Evolutionary conservation across 2,113 vertebrate genomes (phyloP).

Genomic region (Hiodon alosoides): DNA sequence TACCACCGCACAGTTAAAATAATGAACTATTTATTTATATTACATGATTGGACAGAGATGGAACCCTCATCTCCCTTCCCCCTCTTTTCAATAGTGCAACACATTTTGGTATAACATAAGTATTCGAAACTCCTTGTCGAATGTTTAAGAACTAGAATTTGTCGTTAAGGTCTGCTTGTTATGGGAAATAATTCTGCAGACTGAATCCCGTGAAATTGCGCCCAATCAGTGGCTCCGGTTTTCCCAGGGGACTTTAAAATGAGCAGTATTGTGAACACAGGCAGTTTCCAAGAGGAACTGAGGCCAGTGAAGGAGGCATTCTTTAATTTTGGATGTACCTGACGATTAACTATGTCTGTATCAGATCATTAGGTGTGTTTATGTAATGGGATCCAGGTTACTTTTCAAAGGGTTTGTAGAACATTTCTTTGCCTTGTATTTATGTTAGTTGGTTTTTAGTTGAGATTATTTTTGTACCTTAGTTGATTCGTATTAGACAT

Average conservation of each 20-base stretch:
- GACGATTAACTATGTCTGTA: conserved; percentile 13
- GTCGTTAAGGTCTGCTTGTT: too few relatives aligned
- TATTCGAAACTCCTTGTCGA: neutral
- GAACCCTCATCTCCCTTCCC: too few relatives aligned
- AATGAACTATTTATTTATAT: too few relatives aligned
- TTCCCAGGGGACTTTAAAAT: neutral
- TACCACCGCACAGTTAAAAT: too few relatives aligned
- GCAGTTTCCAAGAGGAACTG: conserved; percentile 5
- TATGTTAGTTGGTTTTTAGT: conserved; percentile 57
- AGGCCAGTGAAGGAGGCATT: conserved; percentile 20
- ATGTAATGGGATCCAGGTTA: conserved; percentile 60
- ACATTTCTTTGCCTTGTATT: conserved; percentile 22
- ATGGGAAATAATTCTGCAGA: too few relatives aligned
- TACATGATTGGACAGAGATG: too few relatives aligned
- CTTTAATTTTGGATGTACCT: conserved; percentile 9
- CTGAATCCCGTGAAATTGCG: neutral
- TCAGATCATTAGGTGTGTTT: conserved; percentile 13
- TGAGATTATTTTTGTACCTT: conserved; percentile 78
- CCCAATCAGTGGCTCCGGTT: neutral
- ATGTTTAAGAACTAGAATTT: too few relatives aligned
- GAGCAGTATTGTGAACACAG: neutral
- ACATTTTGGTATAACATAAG: neutral
- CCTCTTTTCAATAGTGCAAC: too few relatives aligned
- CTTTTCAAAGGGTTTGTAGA: conserved; percentile 26
- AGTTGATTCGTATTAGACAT: conserved; percentile 67